Evolutionary conservation across 2,888 invertebrate species (phyloP).

Genomic region (Hypolimnas misippus): DNA sequence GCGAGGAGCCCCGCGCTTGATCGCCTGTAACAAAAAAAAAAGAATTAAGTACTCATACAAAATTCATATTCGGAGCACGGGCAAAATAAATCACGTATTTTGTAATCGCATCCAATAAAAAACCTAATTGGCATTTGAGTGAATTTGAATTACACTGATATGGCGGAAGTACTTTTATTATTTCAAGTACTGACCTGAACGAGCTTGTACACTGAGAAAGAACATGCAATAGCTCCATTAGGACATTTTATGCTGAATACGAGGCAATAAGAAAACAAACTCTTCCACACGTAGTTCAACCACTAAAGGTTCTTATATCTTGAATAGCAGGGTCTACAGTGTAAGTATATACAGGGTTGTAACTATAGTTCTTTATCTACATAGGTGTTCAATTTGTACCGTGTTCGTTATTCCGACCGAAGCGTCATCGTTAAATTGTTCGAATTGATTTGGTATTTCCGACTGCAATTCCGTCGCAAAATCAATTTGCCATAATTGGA

Average conservation of each 20-base stretch:
- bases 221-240: slow-evolving; percentile 41
- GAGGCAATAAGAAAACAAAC: slow-evolving; percentile 19
- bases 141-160: slow-evolving; percentile 6
- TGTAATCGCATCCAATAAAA: background rate
- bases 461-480: slow-evolving; percentile 64
- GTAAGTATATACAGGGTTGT: background rate
- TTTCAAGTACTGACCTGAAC: slow-evolving; percentile 13
- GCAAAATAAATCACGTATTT: background rate
- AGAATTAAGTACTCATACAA: background rate
- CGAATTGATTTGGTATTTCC: slow-evolving; percentile 72
- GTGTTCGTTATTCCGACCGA: slow-evolving; percentile 56
- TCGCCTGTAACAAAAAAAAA: slow-evolving; percentile 70
- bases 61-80: background rate
- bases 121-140: background rate
- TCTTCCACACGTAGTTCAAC: slow-evolving; percentile 4
- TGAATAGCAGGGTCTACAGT: background rate
- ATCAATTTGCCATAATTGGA: slow-evolving; percentile 55
- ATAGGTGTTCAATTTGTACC: slow-evolving; percentile 32
- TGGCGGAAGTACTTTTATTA: slow-evolving; percentile 15
- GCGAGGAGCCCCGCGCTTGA: slow-evolving; percentile 77
- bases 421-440: slow-evolving; percentile 64
- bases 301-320: background rate
- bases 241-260: slow-evolving; percentile 30
- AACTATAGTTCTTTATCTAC: slow-evolving; percentile 22
- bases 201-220: slow-evolving; percentile 22